These are phyloP conservation scores for Orius insidiosus DNA, from an alignment of 1,140 invertebrate genomes.

Conservation along the genomic window DNA sequence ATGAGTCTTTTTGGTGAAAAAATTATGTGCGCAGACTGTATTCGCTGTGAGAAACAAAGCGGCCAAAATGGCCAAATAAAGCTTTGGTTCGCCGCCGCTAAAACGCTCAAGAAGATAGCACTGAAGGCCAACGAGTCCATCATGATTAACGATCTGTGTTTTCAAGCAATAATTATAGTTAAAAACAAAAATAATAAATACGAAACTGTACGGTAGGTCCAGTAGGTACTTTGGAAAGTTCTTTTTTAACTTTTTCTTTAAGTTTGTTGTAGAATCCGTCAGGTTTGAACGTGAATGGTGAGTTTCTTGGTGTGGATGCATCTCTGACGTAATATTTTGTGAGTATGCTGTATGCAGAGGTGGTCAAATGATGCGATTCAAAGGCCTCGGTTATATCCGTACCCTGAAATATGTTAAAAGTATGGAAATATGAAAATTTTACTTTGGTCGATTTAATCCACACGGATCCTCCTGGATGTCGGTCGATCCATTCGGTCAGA, in stretches of 20 bases:
- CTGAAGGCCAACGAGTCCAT: conserved; percentile 29
- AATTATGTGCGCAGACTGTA: conserved; percentile 53
- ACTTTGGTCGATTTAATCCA: conserved; percentile 54
- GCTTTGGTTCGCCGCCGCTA: conserved; percentile 30
- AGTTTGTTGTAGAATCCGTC: conserved; percentile 51
- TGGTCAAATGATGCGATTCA: conserved; percentile 41
- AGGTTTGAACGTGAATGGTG: conserved; percentile 45
- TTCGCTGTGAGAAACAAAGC: conserved; percentile 38
- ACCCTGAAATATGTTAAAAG: conserved; percentile 26
- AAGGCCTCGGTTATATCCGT: conserved; percentile 63
- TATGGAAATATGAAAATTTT: neutral
- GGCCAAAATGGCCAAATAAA: conserved; percentile 26
- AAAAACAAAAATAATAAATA: neutral
- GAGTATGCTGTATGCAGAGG: conserved; percentile 32
- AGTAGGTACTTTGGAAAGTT: neutral
- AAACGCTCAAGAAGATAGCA: conserved; percentile 31
- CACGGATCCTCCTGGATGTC: conserved; percentile 61
- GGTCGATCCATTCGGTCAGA: conserved; percentile 41
- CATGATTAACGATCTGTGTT: conserved; percentile 18
- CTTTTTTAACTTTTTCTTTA: conserved; percentile 32
- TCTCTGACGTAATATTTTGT: conserved; percentile 40
- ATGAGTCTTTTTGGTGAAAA: conserved; percentile 59
- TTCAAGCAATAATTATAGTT: conserved; percentile 1
- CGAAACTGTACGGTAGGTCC: conserved; percentile 1
- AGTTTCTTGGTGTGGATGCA: conserved; percentile 35